These are phyloP conservation scores for Kryptopterus vitreolus DNA, from an alignment of 2,797 vertebrate genomes.

Conservation along the genomic window DNA sequence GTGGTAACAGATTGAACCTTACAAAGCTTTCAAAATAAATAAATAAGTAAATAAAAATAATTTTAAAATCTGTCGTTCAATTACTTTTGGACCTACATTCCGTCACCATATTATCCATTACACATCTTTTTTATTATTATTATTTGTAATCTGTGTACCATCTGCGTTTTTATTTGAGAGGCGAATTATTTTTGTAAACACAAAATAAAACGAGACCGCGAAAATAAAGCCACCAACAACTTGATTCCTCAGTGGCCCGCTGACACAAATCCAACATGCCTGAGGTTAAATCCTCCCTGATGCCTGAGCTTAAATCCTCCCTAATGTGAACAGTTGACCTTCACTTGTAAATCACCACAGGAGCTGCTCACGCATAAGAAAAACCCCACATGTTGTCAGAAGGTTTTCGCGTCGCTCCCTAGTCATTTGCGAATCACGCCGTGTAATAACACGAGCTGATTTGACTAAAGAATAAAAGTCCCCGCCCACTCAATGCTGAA, in stretches of 20 bases:
- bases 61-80: too few relatives aligned
- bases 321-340: constrained; percentile 29
- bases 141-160: too few relatives aligned
- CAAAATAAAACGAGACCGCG: too few relatives aligned
- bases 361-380: neutral
- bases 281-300: constrained; percentile 25
- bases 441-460: neutral
- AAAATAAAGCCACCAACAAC: neutral
- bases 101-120: too few relatives aligned
- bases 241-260: neutral
- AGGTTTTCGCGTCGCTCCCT: neutral
- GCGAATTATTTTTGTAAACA: too few relatives aligned
- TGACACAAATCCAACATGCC: constrained; percentile 30
- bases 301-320: constrained; percentile 20
- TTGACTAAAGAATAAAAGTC: neutral
- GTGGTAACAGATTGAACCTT: too few relatives aligned
- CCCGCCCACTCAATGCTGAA: neutral
- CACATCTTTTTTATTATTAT: too few relatives aligned
- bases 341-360: constrained; percentile 30
- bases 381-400: neutral
- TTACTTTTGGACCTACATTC: too few relatives aligned
- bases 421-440: neutral
- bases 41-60: too few relatives aligned
- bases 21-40: too few relatives aligned
- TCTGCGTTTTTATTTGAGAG: too few relatives aligned